phyloP scores from a whole-genome alignment of 2,113 vertebrate genomes.

The Oreochromis tanganicae region DNA sequence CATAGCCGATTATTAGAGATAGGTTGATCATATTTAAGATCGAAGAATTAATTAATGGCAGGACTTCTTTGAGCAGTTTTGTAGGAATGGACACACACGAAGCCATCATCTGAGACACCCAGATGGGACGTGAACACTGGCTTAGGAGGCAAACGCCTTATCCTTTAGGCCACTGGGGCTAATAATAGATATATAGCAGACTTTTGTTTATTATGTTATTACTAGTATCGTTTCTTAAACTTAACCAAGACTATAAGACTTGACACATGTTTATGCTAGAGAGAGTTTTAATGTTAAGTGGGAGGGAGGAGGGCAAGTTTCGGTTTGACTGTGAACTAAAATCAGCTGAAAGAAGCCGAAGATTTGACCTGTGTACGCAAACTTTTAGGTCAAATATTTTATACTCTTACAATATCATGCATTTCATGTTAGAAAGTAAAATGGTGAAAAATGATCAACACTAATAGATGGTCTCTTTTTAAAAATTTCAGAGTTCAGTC shows the following conservation, averaged over 20 bases:
- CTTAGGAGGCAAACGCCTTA: background rate
- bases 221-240: accelerated
- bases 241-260: background rate
- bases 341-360: accelerated
- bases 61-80: too few species aligned
- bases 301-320: background rate
- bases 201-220: background rate
- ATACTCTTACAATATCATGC: background rate
- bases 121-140: background rate
- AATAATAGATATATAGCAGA: background rate
- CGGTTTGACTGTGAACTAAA: accelerated
- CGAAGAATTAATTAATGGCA: too few species aligned
- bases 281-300: background rate
- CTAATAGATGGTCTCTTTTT: background rate
- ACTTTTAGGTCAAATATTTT: background rate
- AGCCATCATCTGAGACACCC: background rate
- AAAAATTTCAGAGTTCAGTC: background rate
- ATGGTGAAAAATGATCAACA: background rate
- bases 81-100: background rate
- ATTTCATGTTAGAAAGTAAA: background rate
- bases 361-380: background rate
- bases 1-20: too few species aligned
- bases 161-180: background rate
- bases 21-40: too few species aligned
- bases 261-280: background rate